phyloP scores from a whole-genome alignment of 2,797 vertebrate species.

The Lacerta bilineata region DNA sequence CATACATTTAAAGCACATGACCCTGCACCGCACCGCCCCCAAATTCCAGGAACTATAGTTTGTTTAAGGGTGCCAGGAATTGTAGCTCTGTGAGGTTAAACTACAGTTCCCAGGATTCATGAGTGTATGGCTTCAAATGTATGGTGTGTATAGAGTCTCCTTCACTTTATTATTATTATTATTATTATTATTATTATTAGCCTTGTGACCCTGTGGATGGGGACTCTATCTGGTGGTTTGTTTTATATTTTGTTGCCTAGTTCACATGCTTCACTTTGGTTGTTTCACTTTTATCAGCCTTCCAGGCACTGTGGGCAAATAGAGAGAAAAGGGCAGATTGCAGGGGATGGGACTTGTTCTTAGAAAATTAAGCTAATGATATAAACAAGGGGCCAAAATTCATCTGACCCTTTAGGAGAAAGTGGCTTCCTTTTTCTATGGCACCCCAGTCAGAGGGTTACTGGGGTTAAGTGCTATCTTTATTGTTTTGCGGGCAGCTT shows the following conservation, averaged over 20 bases:
- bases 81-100: too few species aligned
- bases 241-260: too few species aligned
- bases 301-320: not conserved
- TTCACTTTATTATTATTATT: too few species aligned
- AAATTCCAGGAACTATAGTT: too few species aligned
- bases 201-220: too few species aligned
- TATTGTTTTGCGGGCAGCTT: constrained; percentile 13
- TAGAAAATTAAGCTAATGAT: not conserved
- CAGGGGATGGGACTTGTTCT: not conserved
- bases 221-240: too few species aligned
- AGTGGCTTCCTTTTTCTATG: not conserved
- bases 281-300: not conserved
- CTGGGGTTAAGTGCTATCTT: constrained; percentile 10
- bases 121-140: too few species aligned
- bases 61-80: too few species aligned
- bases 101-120: too few species aligned
- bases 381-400: constrained; percentile 24
- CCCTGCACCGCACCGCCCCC: fast-evolving
- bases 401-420: not conserved
- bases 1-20: too few species aligned
- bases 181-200: too few species aligned
- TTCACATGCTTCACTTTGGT: not conserved
- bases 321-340: not conserved
- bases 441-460: not conserved
- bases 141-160: too few species aligned